phyloP scores from a whole-genome alignment of 2,113 vertebrate species.

The Telmatochromis sp. region DNA sequence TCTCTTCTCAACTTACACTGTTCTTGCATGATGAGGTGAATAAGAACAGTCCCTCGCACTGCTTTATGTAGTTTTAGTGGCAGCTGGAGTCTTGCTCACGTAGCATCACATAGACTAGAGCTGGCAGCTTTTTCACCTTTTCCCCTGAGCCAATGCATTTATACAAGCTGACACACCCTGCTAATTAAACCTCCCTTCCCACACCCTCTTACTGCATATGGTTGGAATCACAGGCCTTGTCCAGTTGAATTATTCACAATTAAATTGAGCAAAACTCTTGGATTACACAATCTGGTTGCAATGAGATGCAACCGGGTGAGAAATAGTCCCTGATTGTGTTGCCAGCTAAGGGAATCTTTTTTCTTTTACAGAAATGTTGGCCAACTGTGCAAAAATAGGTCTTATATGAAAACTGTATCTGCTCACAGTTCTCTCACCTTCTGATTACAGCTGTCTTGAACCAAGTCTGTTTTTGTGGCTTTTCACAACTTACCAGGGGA shows the following conservation, averaged over 20 bases:
- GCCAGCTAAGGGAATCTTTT: background rate
- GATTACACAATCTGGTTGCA: background rate
- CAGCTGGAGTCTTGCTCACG: background rate
- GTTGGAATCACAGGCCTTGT: constrained; percentile 13
- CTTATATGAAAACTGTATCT: background rate
- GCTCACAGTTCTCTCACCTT: background rate
- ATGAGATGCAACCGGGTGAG: background rate
- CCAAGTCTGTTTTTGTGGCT: background rate
- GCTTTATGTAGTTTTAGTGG: background rate
- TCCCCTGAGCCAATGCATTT: background rate
- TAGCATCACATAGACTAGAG: background rate
- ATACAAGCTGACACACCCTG: constrained; percentile 5
- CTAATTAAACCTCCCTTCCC: constrained; percentile 1
- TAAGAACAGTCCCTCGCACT: background rate
- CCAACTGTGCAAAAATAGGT: background rate
- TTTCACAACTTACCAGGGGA: background rate
- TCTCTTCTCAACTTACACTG: background rate
- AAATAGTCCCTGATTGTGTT: background rate
- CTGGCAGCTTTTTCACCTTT: background rate
- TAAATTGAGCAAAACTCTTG: background rate
- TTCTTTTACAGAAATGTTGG: background rate
- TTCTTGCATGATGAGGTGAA: background rate
- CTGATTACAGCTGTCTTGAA: background rate
- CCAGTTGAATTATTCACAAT: background rate
- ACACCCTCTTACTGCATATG: constrained; percentile 30